These are phyloP conservation scores for Latrodectus geometricus DNA, from an alignment of 1,140 invertebrate species.

Conservation along the genomic window DNA sequence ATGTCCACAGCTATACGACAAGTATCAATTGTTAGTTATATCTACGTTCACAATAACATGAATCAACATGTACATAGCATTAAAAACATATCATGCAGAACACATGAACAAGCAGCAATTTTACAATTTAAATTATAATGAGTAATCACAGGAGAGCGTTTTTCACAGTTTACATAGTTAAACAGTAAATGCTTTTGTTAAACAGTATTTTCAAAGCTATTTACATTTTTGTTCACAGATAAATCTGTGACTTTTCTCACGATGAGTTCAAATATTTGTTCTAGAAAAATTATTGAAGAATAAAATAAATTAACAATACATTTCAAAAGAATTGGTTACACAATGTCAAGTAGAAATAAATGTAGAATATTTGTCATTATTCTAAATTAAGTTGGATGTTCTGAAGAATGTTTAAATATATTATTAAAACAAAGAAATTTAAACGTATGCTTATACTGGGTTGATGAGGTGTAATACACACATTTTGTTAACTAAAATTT, in stretches of 20 bases:
- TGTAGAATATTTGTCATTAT: too few relatives aligned
- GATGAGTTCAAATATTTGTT: neutral
- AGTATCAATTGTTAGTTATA: neutral
- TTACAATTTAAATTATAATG: constrained; percentile 27
- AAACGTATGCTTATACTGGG: too few relatives aligned
- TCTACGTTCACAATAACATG: neutral
- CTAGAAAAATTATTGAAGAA: neutral
- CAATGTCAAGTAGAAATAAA: too few relatives aligned
- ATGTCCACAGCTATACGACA: neutral
- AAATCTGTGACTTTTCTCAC: neutral
- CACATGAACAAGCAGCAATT: constrained; percentile 43
- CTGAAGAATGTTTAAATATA: too few relatives aligned
- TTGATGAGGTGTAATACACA: too few relatives aligned
- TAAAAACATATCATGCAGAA: constrained; percentile 49
- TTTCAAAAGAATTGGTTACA: neutral
- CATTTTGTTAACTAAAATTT: too few relatives aligned
- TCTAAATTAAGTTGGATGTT: too few relatives aligned
- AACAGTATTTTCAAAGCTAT: constrained; percentile 45
- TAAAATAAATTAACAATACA: neutral
- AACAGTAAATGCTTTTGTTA: constrained; percentile 43
- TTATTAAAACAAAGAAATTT: too few relatives aligned
- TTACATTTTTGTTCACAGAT: constrained; percentile 31
- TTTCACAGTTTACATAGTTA: constrained; percentile 49
- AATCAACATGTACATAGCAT: constrained; percentile 27
- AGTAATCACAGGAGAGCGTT: constrained; percentile 54